phyloP scores from a whole-genome alignment of 2,113 vertebrate genomes.

The Recurvirostra avosetta region DNA sequence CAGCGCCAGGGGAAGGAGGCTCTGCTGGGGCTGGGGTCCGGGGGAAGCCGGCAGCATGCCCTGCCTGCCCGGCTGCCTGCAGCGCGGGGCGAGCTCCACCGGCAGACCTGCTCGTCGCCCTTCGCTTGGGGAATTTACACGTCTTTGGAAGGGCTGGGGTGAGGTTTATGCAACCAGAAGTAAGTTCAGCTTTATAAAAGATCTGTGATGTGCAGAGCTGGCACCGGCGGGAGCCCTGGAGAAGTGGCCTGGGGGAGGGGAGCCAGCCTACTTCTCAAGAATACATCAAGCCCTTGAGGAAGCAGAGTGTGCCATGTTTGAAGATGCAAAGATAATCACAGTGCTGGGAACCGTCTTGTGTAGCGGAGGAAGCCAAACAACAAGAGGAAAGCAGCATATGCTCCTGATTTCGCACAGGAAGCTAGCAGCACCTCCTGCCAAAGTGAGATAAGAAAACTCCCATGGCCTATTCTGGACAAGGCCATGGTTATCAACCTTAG shows the following conservation, averaged over 20 bases:
- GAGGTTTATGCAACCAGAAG: conserved; percentile 6
- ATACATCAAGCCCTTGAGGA: conserved; percentile 99
- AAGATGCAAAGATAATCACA: conserved; percentile 99
- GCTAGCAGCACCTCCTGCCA: conserved; percentile 94
- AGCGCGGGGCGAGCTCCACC: no score
- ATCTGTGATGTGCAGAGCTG: conserved; percentile 36
- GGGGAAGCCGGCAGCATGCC: not conserved
- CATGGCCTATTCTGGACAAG: conserved; percentile 92
- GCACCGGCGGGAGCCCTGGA: conserved; percentile 23
- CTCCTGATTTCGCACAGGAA: conserved; percentile 99
- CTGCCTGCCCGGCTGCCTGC: not conserved
- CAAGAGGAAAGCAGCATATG: conserved; percentile 94
- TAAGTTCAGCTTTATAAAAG: conserved; percentile 50
- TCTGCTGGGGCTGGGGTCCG: not conserved
- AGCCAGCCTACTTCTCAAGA: conserved; percentile 76
- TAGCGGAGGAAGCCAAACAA: conserved; percentile 99
- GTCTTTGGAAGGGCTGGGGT: not conserved
- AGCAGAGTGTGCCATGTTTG: conserved; percentile 98
- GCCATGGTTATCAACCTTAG: conserved; percentile 83
- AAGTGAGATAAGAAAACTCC: conserved; percentile 98
- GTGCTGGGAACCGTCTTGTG: conserved; percentile 98
- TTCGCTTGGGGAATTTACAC: not conserved
- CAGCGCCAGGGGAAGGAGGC: not conserved
- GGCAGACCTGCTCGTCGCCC: not conserved
- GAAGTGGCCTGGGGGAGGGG: conserved; percentile 59